A percentile compares a stretch with the other conserved stretches of the same genome.
Evolutionary conservation across 2,113 vertebrate species (phyloP).

Genomic region (Grallaria varia): DNA sequence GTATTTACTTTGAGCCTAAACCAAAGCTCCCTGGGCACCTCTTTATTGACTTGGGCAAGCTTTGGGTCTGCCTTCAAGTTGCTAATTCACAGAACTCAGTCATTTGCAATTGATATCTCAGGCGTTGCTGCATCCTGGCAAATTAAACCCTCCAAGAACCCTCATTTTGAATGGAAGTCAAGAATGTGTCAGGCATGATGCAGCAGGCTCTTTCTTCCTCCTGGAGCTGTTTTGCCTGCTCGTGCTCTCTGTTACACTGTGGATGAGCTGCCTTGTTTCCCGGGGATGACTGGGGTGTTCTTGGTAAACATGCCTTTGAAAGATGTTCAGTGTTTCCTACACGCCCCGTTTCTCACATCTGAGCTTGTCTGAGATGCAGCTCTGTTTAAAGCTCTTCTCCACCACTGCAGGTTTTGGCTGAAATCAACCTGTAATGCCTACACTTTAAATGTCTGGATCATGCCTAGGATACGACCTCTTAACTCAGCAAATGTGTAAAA

Average conservation of each 20-base stretch:
- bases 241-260: neutral
- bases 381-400: neutral
- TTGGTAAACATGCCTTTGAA: neutral
- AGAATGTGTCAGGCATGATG: constrained; percentile 29
- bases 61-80: neutral
- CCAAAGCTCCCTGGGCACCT: neutral
- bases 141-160: constrained; percentile 22
- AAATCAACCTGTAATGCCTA: neutral
- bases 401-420: neutral
- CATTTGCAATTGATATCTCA: neutral
- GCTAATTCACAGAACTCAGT: constrained; percentile 20
- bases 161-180: constrained; percentile 23
- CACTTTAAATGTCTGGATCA: neutral
- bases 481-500: neutral
- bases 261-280: neutral
- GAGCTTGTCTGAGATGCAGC: neutral
- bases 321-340: neutral
- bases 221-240: constrained; percentile 24
- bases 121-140: neutral
- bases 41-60: neutral
- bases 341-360: neutral
- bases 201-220: neutral
- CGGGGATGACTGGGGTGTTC: neutral
- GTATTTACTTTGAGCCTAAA: neutral
- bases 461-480: neutral